Evolutionary conservation across 2,888 invertebrate genomes (phyloP).

Genomic region (Cataglyphis albicans): DNA sequence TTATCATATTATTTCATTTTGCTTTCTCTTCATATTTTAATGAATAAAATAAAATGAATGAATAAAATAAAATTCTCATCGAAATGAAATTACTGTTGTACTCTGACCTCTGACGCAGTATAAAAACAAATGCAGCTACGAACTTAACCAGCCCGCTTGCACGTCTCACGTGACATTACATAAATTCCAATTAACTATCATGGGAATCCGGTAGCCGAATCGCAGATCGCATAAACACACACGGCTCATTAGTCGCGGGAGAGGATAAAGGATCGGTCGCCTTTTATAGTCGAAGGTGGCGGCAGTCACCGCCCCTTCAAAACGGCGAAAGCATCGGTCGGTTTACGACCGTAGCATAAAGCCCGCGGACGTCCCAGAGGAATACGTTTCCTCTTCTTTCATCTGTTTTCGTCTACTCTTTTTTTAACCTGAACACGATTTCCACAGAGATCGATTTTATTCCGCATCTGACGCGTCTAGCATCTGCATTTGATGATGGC

Average conservation of each 20-base stretch:
- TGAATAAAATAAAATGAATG: neutral
- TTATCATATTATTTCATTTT: neutral
- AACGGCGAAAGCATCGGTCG: conserved; percentile 70
- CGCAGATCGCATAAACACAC: conserved; percentile 80
- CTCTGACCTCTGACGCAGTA: conserved; percentile 1
- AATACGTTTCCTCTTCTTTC: conserved; percentile 54
- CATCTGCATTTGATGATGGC: conserved; percentile 35
- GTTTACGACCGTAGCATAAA: conserved; percentile 76
- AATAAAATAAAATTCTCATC: neutral
- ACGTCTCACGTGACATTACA: conserved; percentile 65
- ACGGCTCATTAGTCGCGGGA: conserved; percentile 80
- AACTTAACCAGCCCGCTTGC: conserved; percentile 12
- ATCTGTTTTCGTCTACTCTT: conserved; percentile 1
- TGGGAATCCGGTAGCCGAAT: conserved; percentile 73
- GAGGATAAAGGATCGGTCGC: conserved; percentile 71
- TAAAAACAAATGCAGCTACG: neutral
- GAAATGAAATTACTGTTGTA: neutral
- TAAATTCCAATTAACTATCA: conserved; percentile 77
- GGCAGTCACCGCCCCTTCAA: conserved; percentile 64
- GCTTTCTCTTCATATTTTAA: neutral
- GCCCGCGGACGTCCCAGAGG: conserved; percentile 61
- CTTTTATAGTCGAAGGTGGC: conserved; percentile 81
- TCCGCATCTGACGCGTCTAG: neutral
- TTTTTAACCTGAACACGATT: conserved; percentile 34
- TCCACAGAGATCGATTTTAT: conserved; percentile 42